Percentiles rank a stretch among this genome's conserved stretches.
Evolutionary conservation across 1,140 invertebrate genomes (phyloP).

Genomic region (Telenomus remus): DNA sequence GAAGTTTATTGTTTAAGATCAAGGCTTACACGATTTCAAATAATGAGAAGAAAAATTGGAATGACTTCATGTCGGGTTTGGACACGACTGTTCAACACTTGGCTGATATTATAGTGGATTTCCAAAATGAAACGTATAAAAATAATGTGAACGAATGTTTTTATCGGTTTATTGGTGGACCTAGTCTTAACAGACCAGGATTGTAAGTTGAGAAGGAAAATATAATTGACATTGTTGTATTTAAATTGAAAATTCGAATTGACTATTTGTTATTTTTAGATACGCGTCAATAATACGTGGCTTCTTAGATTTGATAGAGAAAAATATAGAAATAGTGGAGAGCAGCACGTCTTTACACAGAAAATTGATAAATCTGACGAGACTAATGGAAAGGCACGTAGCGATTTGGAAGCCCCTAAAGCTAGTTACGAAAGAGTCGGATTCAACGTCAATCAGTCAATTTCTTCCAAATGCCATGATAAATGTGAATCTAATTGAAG

Average conservation of each 20-base stretch:
- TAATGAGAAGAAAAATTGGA: conserved; percentile 50
- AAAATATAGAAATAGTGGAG: conserved; percentile 64
- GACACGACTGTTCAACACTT: conserved; percentile 62
- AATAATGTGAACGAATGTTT: conserved; percentile 58
- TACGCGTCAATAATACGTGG: conserved; percentile 59
- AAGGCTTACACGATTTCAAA: conserved; percentile 62
- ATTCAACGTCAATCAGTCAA: conserved; percentile 39
- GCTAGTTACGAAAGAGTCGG: conserved; percentile 57
- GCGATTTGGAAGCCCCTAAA: conserved; percentile 65
- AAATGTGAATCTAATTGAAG: conserved; percentile 66
- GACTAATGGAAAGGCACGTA: conserved; percentile 59
- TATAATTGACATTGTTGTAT: not conserved
- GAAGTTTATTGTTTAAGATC: conserved; percentile 46
- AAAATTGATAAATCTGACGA: conserved; percentile 58
- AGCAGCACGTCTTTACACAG: conserved; percentile 46
- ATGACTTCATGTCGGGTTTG: conserved; percentile 53
- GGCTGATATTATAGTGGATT: conserved; percentile 65
- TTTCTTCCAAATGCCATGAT: conserved; percentile 63
- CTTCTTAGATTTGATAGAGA: conserved; percentile 56
- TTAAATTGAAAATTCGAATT: not conserved
- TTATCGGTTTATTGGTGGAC: conserved; percentile 54
- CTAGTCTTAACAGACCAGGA: conserved; percentile 59
- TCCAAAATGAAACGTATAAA: conserved; percentile 58
- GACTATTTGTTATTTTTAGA: conserved; percentile 28
- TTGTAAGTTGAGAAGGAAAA: conserved; percentile 53